These are phyloP conservation scores for Parnassius glacialis DNA, from an alignment of 2,888 invertebrate species.

Conservation along the genomic window DNA sequence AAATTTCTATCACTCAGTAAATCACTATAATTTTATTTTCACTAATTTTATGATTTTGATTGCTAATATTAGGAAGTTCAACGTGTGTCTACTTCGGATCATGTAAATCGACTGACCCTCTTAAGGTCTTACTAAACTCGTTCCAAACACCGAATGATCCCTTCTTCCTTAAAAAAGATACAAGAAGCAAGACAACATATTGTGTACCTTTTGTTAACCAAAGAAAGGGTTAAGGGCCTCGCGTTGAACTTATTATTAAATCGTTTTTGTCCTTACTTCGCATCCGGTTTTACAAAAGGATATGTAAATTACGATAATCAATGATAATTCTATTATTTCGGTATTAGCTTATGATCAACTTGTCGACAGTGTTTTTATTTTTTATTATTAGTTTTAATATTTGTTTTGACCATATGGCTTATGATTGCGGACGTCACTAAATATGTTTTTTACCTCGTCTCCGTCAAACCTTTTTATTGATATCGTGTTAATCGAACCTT, in stretches of 20 bases:
- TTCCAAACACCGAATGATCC: constrained; percentile 74
- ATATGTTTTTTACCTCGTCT: not conserved
- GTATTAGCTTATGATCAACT: constrained; percentile 72
- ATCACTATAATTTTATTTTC: too few relatives aligned
- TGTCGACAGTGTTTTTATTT: constrained; percentile 58
- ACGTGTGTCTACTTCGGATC: constrained; percentile 61
- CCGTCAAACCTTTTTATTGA: constrained; percentile 21
- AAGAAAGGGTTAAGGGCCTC: constrained; percentile 75
- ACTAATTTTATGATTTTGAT: not conserved
- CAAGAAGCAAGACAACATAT: constrained; percentile 69
- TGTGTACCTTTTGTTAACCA: constrained; percentile 72
- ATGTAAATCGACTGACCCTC: constrained; percentile 72
- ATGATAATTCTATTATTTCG: constrained; percentile 78
- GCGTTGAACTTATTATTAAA: constrained; percentile 77
- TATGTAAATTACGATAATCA: constrained; percentile 78
- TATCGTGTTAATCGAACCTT: constrained; percentile 1
- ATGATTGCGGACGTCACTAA: constrained; percentile 36
- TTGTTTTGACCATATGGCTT: constrained; percentile 69
- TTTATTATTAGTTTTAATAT: constrained; percentile 44
- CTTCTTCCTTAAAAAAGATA: constrained; percentile 67
- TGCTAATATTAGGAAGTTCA: constrained; percentile 28
- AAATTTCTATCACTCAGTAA: not conserved
- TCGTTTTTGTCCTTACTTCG: constrained; percentile 77
- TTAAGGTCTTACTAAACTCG: constrained; percentile 63
- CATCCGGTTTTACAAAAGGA: constrained; percentile 75